Evolutionary conservation across 2,888 invertebrate species (phyloP), one percentile per base, ranked within the genome.

Genomic region (Petrolisthes manimaculis): DNA sequence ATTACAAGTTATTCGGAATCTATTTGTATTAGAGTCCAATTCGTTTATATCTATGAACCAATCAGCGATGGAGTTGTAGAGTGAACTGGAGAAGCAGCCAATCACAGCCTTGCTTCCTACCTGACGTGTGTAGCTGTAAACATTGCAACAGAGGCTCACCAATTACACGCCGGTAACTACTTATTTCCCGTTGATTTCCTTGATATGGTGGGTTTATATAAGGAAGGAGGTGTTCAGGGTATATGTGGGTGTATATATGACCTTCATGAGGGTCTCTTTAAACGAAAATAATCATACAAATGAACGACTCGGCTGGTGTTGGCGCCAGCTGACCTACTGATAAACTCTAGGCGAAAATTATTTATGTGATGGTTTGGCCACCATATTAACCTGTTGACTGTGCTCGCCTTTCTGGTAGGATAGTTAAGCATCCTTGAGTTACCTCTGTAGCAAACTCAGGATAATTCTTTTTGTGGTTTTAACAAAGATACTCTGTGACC

Each of bases 91-190:
- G 55, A 75, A 37, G 21, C 54, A 18, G 74, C 88, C 88, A 88
- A 88, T 88, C 80, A 75, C 24, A 54, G 24, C 6, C 18, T 14
- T 55, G 84, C 84, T 84, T 81, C 75, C 53, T 61, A 79, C 88
- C 84, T 88, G 84, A 88, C 88, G 81, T 88, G 88, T 84, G 88
- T 81, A 80, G 84, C 88, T 88, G 88, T 88, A 88, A 88, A 88
- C 88, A 88, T 88, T 88, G 88, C 74, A 53, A 75, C 83, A 67
- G 82, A 84, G 84, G 84, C 69, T 80, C n/a, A 71, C 69, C 55
- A 54, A 74, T 71, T 81, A 54, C 84, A 61, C 80, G 84, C 88
- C 88, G 88, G 88, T 88, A 88, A 88, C 88, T 84, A 21, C 9
- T 51, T 53, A 77, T 71, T 79, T 84, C 8, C 55, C 24, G 12